phyloP scores from a whole-genome alignment of 1,140 invertebrate species.

The Rhagoletis pomonella region DNA sequence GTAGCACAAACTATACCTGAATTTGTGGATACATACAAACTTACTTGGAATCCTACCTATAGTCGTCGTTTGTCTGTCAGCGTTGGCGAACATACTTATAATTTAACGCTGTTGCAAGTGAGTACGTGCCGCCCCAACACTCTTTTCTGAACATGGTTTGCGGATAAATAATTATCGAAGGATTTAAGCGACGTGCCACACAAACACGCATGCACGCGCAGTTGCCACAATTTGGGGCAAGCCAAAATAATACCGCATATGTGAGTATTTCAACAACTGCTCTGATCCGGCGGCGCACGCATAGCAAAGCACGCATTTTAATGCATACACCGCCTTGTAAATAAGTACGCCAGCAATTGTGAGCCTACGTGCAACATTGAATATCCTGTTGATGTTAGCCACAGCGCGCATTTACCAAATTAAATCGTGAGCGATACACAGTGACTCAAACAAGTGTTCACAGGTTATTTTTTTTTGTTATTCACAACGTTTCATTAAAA shows the following conservation, averaged over 20 bases:
- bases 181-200: conserved; percentile 48
- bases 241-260: conserved; percentile 21
- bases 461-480: no score
- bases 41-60: no score
- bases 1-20: neutral
- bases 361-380: conserved; percentile 42
- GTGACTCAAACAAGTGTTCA: no score
- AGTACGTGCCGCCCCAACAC: conserved; percentile 42
- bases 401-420: conserved; percentile 35
- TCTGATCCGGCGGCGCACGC: neutral
- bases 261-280: neutral
- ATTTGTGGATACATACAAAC: neutral
- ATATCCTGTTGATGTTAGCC: conserved; percentile 7
- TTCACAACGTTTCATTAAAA: no score
- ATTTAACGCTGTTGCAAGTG: conserved; percentile 33
- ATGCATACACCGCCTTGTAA: neutral
- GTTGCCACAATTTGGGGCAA: conserved; percentile 46
- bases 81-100: conserved; percentile 27
- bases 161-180: conserved; percentile 52
- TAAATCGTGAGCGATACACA: conserved; percentile 38
- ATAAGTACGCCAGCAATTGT: neutral
- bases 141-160: conserved; percentile 46
- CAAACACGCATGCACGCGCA: neutral
- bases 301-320: neutral
- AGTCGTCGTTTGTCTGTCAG: conserved; percentile 17